phyloP scores from a whole-genome alignment of 2,888 invertebrate species.

The Epicampocera succincta region DNA sequence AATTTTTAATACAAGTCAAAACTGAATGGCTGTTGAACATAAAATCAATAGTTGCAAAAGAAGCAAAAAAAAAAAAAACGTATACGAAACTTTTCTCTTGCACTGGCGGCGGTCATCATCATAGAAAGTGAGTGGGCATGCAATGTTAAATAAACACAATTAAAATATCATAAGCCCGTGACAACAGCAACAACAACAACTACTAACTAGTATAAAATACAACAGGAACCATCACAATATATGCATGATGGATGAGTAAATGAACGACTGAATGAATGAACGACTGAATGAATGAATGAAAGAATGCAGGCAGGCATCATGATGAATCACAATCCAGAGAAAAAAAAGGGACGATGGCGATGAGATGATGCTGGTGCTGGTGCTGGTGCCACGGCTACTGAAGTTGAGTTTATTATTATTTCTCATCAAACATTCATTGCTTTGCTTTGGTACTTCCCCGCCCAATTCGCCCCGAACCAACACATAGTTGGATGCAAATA shows the following conservation, averaged over 20 bases:
- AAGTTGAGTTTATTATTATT: slow-evolving; percentile 23
- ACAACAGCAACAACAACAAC: slow-evolving; percentile 28
- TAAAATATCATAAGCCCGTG: slow-evolving; percentile 60
- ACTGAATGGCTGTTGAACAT: slow-evolving; percentile 29
- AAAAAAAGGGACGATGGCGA: slow-evolving; percentile 16
- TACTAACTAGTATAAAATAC: neutral
- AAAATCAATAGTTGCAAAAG: slow-evolving; percentile 20
- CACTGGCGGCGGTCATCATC: neutral
- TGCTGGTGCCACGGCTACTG: slow-evolving; percentile 31
- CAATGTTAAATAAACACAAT: slow-evolving; percentile 64
- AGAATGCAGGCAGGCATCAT: slow-evolving; percentile 26
- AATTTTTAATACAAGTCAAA: slow-evolving; percentile 31
- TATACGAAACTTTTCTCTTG: neutral
- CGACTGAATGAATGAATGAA: neutral
- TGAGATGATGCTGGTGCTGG: slow-evolving; percentile 18
- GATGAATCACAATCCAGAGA: slow-evolving; percentile 38
- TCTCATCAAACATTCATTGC: slow-evolving; percentile 38
- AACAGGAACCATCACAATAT: slow-evolving; percentile 19
- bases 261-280: neutral
- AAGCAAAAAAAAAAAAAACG: slow-evolving; percentile 11
- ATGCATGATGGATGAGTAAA: slow-evolving; percentile 41
- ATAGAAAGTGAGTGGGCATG: slow-evolving; percentile 8
- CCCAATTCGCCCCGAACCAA: too few species aligned
- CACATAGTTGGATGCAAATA: slow-evolving; percentile 16
- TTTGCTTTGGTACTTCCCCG: neutral